phyloP scores from a whole-genome alignment of 2,113 vertebrate species.

The Gopherus flavomarginatus region DNA sequence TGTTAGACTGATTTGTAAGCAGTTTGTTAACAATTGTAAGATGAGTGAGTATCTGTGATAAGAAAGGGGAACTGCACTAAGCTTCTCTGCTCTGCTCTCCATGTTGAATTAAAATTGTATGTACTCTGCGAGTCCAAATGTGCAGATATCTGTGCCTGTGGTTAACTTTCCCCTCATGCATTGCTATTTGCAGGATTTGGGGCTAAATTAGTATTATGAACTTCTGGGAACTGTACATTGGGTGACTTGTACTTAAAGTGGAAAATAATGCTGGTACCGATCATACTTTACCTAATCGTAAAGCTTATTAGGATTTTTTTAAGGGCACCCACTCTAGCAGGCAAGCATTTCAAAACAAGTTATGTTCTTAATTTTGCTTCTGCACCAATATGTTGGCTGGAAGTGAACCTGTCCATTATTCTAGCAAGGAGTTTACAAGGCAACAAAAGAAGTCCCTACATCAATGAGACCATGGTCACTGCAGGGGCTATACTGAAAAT shows the following conservation, averaged over 20 bases:
- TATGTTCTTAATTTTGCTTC: background rate
- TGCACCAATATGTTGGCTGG: background rate
- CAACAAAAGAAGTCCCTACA: rapidly evolving
- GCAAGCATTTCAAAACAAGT: background rate
- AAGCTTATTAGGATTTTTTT: background rate
- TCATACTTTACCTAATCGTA: background rate
- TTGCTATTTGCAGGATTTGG: background rate
- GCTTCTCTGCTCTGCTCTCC: background rate
- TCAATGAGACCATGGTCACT: too few relatives aligned
- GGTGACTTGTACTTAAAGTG: background rate
- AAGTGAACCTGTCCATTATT: background rate
- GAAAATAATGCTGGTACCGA: background rate
- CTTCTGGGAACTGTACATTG: background rate
- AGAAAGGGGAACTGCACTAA: background rate
- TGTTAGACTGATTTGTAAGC: background rate
- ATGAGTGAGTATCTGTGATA: background rate
- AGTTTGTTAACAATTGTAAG: background rate
- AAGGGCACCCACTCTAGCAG: background rate
- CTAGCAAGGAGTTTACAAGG: background rate
- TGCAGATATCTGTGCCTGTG: background rate
- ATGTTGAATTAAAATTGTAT: background rate
- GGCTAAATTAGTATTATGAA: background rate
- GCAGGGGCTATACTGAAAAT: too few relatives aligned
- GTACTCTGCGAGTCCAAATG: background rate
- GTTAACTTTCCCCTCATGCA: background rate